Evolutionary conservation across 2,113 vertebrate species (phyloP).

Genomic region (Myiozetetes cayanensis): DNA sequence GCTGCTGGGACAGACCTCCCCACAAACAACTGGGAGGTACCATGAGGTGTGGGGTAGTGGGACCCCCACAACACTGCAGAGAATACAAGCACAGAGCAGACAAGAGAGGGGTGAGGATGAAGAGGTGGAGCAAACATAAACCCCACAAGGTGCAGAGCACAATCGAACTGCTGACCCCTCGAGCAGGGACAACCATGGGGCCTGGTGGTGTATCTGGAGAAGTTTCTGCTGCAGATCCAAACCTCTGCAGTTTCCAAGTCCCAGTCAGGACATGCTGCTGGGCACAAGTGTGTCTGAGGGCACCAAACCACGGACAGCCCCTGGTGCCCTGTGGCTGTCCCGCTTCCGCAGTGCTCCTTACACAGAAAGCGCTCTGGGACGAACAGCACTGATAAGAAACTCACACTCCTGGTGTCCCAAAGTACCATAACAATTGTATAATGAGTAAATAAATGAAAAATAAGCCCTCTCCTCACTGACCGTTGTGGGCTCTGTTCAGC

Average conservation of each 20-base stretch:
- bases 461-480: background rate
- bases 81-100: background rate
- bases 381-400: rapidly evolving
- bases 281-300: background rate
- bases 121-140: too few relatives aligned
- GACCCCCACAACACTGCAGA: background rate
- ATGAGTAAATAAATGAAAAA: background rate
- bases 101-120: too few relatives aligned
- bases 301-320: background rate
- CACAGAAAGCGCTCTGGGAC: background rate
- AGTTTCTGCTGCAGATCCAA: background rate
- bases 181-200: rapidly evolving
- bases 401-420: background rate
- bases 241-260: background rate
- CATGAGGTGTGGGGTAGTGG: background rate
- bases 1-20: background rate
- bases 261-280: rapidly evolving
- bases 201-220: rapidly evolving
- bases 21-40: background rate
- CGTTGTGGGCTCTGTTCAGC: rapidly evolving
- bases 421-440: background rate
- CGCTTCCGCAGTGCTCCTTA: too few relatives aligned
- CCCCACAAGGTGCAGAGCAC: background rate
- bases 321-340: rapidly evolving
- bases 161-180: rapidly evolving